A percentile compares a stretch with the other conserved stretches of the same genome.
phyloP scores from a whole-genome alignment of 2,888 invertebrate species.

The Drosophila aldrichi region DNA sequence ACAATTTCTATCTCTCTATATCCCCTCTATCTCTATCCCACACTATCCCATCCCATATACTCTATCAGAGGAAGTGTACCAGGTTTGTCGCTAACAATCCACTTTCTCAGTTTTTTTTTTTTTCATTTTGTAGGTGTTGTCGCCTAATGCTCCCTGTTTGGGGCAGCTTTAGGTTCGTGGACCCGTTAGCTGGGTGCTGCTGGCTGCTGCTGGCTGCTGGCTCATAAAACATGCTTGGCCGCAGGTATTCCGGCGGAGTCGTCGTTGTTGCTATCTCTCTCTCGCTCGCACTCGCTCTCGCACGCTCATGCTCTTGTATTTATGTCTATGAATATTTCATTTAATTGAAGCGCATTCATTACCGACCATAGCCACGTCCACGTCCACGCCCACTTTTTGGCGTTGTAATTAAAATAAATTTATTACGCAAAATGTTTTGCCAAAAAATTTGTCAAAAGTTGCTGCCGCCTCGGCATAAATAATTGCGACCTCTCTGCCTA shows the following conservation, averaged over 20 bases:
- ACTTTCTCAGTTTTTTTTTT: neutral
- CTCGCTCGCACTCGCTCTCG: neutral
- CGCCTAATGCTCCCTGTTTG: conserved; percentile 18
- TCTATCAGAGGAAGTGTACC: neutral
- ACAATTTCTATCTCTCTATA: neutral
- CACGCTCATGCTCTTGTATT: conserved; percentile 53
- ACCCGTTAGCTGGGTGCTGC: conserved; percentile 19
- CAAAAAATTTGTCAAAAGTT: conserved; percentile 80
- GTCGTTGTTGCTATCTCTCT: neutral
- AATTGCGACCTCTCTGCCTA: conserved; percentile 45
- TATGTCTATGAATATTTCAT: conserved; percentile 79
- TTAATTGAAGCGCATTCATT: conserved; percentile 80
- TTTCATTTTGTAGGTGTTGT: conserved; percentile 14
- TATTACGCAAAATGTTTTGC: conserved; percentile 79
- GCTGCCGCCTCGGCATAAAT: conserved; percentile 65
- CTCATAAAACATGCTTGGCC: conserved; percentile 73
- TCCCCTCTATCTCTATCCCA: neutral
- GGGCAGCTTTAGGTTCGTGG: conserved; percentile 1
- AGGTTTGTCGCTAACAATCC: neutral
- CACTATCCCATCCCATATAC: neutral
- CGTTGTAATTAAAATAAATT: conserved; percentile 78
- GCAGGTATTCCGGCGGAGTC: conserved; percentile 49
- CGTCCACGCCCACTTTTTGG: conserved; percentile 56
- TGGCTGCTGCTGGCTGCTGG: conserved; percentile 40
- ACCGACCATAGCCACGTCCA: conserved; percentile 47